A percentile compares a stretch with the other conserved stretches of the same genome.
Conservation (phyloP, 2,888 invertebrate genomes). For the Diaperis boleti region DNA sequence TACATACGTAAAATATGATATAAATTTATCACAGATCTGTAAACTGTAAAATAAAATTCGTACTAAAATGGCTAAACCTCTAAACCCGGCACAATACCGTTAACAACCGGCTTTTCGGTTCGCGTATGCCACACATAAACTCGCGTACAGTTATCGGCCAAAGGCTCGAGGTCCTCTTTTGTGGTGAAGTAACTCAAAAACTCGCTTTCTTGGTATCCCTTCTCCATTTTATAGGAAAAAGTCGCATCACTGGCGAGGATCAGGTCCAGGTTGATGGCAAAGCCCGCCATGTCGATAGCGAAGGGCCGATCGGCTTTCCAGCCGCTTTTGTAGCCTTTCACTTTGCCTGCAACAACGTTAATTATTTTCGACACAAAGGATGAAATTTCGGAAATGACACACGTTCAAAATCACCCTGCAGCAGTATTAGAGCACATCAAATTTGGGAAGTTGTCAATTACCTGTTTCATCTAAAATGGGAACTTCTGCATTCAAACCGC, state of each 20-base stretch:
- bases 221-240: slow-evolving; percentile 87
- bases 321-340: slow-evolving; percentile 77
- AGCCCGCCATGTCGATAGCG: slow-evolving; percentile 98
- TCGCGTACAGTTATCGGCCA: slow-evolving; percentile 91
- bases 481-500: slow-evolving; percentile 92
- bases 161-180: slow-evolving; percentile 85
- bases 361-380: too few species aligned
- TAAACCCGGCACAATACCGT: slow-evolving; percentile 72
- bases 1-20: slow-evolving; percentile 9
- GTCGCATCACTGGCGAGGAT: slow-evolving; percentile 78
- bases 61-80: slow-evolving; percentile 55
- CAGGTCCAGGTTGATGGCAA: slow-evolving; percentile 85
- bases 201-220: slow-evolving; percentile 91
- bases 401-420: too few species aligned
- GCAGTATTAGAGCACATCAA: too few species aligned
- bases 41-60: slow-evolving; percentile 6
- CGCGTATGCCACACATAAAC: slow-evolving; percentile 99
- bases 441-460: slow-evolving; percentile 13
- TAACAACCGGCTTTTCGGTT: slow-evolving; percentile 88
- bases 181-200: slow-evolving; percentile 81
- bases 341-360: slow-evolving; percentile 68
- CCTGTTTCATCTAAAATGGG: slow-evolving; percentile 80
- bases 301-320: slow-evolving; percentile 94
- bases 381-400: too few species aligned
- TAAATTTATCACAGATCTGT: slow-evolving; percentile 33